Evolutionary conservation across 2,888 invertebrate genomes (phyloP).

Genomic region (Plusia festucae): DNA sequence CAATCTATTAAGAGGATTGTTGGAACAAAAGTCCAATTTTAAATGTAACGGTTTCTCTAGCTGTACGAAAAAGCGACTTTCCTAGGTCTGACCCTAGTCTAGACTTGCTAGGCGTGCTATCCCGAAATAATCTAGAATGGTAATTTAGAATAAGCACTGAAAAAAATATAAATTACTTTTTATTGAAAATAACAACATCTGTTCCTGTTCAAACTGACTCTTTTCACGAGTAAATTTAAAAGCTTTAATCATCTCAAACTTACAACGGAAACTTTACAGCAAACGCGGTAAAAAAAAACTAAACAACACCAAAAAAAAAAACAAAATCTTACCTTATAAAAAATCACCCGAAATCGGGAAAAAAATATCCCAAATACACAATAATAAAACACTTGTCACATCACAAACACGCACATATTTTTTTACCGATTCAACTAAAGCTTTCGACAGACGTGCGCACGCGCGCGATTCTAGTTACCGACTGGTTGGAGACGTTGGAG

Average conservation of each 20-base stretch:
- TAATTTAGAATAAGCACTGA: not conserved
- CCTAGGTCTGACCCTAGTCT: conserved; percentile 1
- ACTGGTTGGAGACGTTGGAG: conserved; percentile 43
- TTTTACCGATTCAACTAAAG: conserved; percentile 21
- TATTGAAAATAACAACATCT: too few relatives aligned
- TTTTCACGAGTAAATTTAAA: not conserved
- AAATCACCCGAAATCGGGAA: conserved; percentile 43
- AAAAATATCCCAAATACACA: conserved; percentile 49
- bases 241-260: not conserved
- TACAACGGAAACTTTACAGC: not conserved
- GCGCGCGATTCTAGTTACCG: conserved; percentile 49
- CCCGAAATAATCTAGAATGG: not conserved
- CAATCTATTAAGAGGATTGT: not conserved
- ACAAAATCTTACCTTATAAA: conserved; percentile 33
- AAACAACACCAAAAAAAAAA: not conserved
- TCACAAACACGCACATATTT: conserved; percentile 57
- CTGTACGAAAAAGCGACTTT: not conserved
- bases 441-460: conserved; percentile 47
- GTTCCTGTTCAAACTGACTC: too few relatives aligned
- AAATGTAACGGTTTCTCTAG: not conserved
- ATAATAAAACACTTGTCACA: conserved; percentile 49
- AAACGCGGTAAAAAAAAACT: too few relatives aligned
- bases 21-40: not conserved
- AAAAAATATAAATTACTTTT: too few relatives aligned
- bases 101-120: not conserved